These are phyloP conservation scores for Anguilla obscura DNA, from an alignment of 2,797 vertebrate species.

Conservation along the genomic window DNA sequence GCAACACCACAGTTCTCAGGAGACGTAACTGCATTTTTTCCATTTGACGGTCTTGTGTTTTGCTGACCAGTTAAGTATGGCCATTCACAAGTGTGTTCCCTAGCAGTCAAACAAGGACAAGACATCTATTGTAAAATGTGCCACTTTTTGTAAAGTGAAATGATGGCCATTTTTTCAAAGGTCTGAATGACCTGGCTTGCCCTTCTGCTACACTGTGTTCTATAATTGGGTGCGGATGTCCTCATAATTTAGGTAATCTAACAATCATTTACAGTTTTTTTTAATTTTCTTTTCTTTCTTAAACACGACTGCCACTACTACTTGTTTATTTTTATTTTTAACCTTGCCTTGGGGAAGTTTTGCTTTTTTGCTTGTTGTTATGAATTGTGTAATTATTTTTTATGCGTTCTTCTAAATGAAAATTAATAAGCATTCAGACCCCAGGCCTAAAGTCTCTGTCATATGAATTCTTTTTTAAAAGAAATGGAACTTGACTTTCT, in stretches of 20 bases:
- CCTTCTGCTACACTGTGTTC: neutral
- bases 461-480: constrained; percentile 19
- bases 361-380: neutral
- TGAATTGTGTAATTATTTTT: constrained; percentile 10
- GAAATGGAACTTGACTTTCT: constrained; percentile 21
- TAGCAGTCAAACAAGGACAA: neutral
- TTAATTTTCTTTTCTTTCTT: neutral
- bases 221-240: neutral
- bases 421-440: neutral
- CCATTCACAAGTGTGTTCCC: neutral
- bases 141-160: neutral
- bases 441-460: neutral
- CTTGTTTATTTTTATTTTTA: constrained; percentile 8
- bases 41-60: constrained; percentile 17
- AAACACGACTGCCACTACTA: neutral
- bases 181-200: neutral
- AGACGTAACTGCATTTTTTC: neutral
- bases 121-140: neutral
- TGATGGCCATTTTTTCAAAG: neutral
- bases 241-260: neutral
- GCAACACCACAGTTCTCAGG: neutral
- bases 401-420: constrained; percentile 4
- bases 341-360: neutral
- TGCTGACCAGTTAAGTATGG: neutral
- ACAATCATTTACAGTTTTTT: neutral